These are phyloP conservation scores for Cremastinae sp. DNA, from an alignment of 2,888 invertebrate genomes.

Conservation along the genomic window DNA sequence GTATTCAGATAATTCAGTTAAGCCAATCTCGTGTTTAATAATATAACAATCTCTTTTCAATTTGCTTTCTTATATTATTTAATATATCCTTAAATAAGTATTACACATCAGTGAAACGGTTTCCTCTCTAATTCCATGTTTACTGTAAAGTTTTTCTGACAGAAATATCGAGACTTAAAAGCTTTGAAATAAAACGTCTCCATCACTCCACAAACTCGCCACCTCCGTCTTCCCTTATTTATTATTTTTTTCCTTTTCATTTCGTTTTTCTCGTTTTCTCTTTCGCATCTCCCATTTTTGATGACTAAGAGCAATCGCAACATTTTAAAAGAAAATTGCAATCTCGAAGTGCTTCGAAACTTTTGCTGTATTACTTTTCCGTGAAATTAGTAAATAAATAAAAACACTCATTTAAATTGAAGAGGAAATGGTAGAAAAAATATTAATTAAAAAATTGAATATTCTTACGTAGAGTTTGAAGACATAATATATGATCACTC, in stretches of 20 bases:
- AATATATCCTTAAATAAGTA: background rate
- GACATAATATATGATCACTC: constrained; percentile 27
- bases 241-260: constrained; percentile 17
- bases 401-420: no score
- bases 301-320: no score
- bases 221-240: background rate
- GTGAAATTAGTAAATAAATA: no score
- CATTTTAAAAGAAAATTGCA: no score
- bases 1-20: constrained; percentile 30
- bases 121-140: constrained; percentile 22
- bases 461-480: background rate
- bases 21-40: constrained; percentile 7
- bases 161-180: constrained; percentile 34
- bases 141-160: constrained; percentile 32
- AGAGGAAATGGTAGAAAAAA: background rate
- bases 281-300: no score
- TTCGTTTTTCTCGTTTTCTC: constrained; percentile 23
- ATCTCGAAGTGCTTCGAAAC: no score
- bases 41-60: constrained; percentile 4
- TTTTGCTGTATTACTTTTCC: background rate
- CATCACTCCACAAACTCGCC: constrained; percentile 14
- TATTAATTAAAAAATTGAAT: background rate
- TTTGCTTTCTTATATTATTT: background rate
- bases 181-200: constrained; percentile 17
- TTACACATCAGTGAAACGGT: background rate